A percentile compares a stretch with the other conserved stretches of the same genome.
These are phyloP conservation scores for Calliphora vomitoria DNA, from an alignment of 2,888 invertebrate genomes.

Conservation along the genomic window DNA sequence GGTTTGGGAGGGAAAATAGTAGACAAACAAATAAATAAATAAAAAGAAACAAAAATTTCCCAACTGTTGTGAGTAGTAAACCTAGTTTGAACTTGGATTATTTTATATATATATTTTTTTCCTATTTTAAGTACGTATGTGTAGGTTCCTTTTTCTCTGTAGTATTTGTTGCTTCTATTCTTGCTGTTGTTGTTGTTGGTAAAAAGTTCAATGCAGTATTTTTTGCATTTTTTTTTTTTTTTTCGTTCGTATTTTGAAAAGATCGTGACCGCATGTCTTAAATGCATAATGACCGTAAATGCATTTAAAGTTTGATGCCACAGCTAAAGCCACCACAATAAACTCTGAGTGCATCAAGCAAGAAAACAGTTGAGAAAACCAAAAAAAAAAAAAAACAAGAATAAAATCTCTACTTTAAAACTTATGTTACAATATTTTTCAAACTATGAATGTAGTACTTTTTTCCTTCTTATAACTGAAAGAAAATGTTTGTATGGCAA, in stretches of 20 bases:
- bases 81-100: conserved; percentile 65
- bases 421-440: conserved; percentile 68
- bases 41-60: conserved; percentile 48
- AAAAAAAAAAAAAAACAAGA: conserved; percentile 20
- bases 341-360: conserved; percentile 56
- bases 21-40: conserved; percentile 28
- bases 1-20: conserved; percentile 16
- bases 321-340: conserved; percentile 66
- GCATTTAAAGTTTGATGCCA: conserved; percentile 74
- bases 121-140: conserved; percentile 47
- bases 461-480: conserved; percentile 33
- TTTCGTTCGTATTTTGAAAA: conserved; percentile 75
- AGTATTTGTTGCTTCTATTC: conserved; percentile 29
- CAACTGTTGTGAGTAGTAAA: conserved; percentile 63
- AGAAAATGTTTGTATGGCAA: conserved; percentile 36
- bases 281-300: conserved; percentile 85
- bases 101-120: conserved; percentile 45
- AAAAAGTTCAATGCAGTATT: conserved; percentile 71
- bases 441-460: conserved; percentile 49
- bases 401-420: conserved; percentile 69
- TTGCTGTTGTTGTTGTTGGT: conserved; percentile 42
- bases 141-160: conserved; percentile 52
- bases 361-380: conserved; percentile 28
- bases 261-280: conserved; percentile 85
- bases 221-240: conserved; percentile 17